phyloP scores from a whole-genome alignment of 2,888 invertebrate genomes.

The Allolobophora icterica region DNA sequence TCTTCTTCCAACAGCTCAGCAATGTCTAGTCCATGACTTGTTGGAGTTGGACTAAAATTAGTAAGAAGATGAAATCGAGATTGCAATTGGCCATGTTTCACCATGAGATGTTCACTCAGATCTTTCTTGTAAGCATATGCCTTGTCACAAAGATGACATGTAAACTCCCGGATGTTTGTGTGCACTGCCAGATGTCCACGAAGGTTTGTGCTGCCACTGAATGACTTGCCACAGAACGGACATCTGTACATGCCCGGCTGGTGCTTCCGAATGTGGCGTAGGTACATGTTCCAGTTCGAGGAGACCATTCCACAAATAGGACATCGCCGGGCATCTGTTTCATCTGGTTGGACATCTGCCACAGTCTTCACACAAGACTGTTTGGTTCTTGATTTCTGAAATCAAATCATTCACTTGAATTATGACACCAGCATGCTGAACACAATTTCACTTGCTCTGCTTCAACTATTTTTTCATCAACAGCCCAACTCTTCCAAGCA shows the following conservation, averaged over 20 bases:
- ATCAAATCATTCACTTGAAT: neutral
- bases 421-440: neutral
- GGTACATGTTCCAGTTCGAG: conserved; percentile 19
- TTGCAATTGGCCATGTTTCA: neutral
- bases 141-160: conserved; percentile 27
- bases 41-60: conserved; percentile 17
- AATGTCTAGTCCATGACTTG: neutral
- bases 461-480: too few relatives aligned
- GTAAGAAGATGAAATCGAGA: neutral
- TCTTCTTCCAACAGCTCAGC: neutral
- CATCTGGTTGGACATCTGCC: neutral
- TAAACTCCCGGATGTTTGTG: conserved; percentile 17
- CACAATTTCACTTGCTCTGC: too few relatives aligned
- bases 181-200: conserved; percentile 24
- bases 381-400: neutral
- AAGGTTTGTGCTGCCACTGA: conserved; percentile 28
- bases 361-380: neutral
- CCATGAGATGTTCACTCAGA: conserved; percentile 21
- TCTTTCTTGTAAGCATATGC: conserved; percentile 24
- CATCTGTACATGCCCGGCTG: conserved; percentile 23
- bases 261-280: conserved; percentile 27
- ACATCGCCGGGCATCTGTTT: neutral
- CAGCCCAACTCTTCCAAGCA: too few relatives aligned
- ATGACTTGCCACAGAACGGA: conserved; percentile 18
- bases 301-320: conserved; percentile 11